phyloP scores from a whole-genome alignment of 2,888 invertebrate species.

The Hydraecia micacea region DNA sequence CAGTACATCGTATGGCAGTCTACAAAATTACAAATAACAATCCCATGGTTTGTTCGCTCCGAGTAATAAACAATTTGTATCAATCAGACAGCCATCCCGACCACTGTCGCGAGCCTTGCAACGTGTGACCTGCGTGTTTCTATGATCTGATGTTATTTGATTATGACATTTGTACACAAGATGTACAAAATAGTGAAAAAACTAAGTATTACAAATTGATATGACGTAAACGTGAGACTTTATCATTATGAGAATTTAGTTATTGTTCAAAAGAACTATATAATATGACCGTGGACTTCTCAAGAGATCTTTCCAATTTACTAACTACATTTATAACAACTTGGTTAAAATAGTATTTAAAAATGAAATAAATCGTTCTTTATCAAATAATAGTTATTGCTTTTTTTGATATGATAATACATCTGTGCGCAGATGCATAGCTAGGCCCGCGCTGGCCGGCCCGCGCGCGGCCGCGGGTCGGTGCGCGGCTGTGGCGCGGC shows the following conservation, averaged over 20 bases:
- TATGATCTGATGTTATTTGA: constrained; percentile 67
- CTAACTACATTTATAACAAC: constrained; percentile 89
- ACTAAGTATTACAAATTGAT: constrained; percentile 82
- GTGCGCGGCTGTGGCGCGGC: too few species aligned
- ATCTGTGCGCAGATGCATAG: constrained; percentile 77
- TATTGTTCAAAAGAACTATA: constrained; percentile 89
- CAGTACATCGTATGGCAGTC: constrained; percentile 29
- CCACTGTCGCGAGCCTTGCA: constrained; percentile 28
- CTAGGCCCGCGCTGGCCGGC: constrained; percentile 34
- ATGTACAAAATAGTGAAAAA: constrained; percentile 78
- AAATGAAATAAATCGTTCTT: constrained; percentile 85
- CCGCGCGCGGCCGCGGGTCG: constrained; percentile 31
- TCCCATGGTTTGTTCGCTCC: constrained; percentile 36
- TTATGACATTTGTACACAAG: constrained; percentile 68
- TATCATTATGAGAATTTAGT: constrained; percentile 79
- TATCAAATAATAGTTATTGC: constrained; percentile 90
- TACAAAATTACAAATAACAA: constrained; percentile 47
- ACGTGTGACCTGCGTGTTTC: constrained; percentile 60
- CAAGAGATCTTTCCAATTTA: constrained; percentile 87
- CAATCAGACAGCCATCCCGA: constrained; percentile 34
- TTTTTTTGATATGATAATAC: constrained; percentile 88
- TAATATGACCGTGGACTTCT: constrained; percentile 88
- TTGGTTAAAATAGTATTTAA: constrained; percentile 89
- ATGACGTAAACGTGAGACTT: constrained; percentile 84
- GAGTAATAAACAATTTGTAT: constrained; percentile 37